Base-by-base conservation (phyloP, 2,888 invertebrate genomes). In the Leptopilina drosophilae region DNA sequence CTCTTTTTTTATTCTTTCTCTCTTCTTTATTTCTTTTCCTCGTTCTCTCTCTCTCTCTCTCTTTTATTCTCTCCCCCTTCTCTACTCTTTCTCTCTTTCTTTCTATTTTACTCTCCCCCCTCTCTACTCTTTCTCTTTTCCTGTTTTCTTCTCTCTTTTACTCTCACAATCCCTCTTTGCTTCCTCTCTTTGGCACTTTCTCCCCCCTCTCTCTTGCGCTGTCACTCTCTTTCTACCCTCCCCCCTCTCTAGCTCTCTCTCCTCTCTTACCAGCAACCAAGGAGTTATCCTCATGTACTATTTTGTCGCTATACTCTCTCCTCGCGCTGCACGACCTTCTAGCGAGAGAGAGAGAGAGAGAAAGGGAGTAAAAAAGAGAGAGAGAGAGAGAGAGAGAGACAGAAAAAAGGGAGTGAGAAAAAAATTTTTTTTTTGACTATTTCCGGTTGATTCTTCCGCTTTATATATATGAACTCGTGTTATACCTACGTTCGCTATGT, bases 241-340 rank as follows among this genome's bases (percentile, higher is more conserved):
- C 7, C 7, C 8, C 8, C 8, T 42, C 8, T 42, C 8, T 42
- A 33, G 3, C 3, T 42, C 42, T 42, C 8, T 8, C 8, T 42
- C 42, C 8, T 8, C 33, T 33, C 33, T 33, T 49, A 15, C 64
- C 9, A 49, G 64, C 62, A 62, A 5, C 64, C 46, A 76, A 76
- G 76, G 64, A 76, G 26, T 46, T 76, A 76, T 73, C 76, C 64
- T 76, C 49, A 8, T 49, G 49, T 49, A 64, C 76, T 76, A 73
- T 73, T 73, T 73, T 73, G 73, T 64, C 76, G 64, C 76, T 40
- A 76, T 46, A 64, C 26, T 64, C 64, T 76, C 26, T 64, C 42
- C 64, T 73, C 76, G 76, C 64, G 42, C 20, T 5, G 33, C 76
- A 64, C 77, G 77, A 77, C 65, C 64, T 77, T 77, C 15, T 65